Evolutionary conservation across 2,797 vertebrate genomes (phyloP).

Genomic region (Limosa lapponica): DNA sequence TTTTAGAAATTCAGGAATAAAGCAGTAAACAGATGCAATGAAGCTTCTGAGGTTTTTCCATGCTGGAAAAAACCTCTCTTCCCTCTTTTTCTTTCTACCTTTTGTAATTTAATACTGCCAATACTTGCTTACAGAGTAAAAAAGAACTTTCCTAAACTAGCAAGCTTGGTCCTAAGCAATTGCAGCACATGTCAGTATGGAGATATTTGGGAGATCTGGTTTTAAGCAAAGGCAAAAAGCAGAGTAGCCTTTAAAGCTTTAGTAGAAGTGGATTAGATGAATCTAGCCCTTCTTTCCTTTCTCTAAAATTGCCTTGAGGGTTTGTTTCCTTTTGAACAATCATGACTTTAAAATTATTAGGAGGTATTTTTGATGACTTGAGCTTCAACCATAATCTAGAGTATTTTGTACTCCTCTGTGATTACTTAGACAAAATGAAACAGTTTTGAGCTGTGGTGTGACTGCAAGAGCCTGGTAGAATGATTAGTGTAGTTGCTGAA

Average conservation of each 20-base stretch:
- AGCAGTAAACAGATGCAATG: constrained; percentile 18
- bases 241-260: background rate
- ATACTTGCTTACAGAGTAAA: background rate
- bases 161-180: background rate
- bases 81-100: background rate
- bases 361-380: background rate
- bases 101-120: background rate
- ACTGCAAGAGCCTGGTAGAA: background rate
- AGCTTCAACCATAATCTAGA: background rate
- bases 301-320: background rate
- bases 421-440: background rate
- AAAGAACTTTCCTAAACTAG: background rate
- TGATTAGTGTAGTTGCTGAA: constrained; percentile 31
- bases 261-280: background rate
- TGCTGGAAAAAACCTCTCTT: background rate
- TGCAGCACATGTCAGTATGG: background rate
- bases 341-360: background rate
- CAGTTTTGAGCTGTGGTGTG: background rate
- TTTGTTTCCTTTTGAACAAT: background rate
- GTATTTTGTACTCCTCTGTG: background rate
- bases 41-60: background rate
- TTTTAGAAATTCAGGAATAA: constrained; percentile 22
- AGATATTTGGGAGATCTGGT: background rate
- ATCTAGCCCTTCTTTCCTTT: background rate
- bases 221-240: background rate